phyloP scores from a whole-genome alignment of 2,888 invertebrate genomes.

The Patella caerulea region DNA sequence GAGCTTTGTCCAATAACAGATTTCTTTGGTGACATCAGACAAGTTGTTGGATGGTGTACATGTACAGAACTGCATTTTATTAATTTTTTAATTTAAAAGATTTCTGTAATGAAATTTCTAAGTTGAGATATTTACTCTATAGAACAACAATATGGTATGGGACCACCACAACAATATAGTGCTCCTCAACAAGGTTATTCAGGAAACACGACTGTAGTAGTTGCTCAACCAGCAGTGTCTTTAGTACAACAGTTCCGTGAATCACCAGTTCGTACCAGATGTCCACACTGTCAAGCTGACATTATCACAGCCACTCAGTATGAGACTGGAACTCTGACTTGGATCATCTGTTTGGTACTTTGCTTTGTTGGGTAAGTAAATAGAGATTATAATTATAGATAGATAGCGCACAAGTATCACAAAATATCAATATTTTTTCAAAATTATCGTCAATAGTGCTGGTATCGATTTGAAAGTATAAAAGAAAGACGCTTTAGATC shows the following conservation, averaged over 20 bases:
- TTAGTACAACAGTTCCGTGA: slow-evolving; percentile 58
- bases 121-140: no score
- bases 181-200: slow-evolving; percentile 20
- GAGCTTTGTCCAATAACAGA: no score
- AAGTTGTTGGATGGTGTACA: no score
- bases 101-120: no score
- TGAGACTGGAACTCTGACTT: slow-evolving; percentile 66
- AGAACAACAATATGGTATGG: no score
- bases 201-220: slow-evolving; percentile 53
- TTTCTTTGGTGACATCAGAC: no score
- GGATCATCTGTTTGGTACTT: slow-evolving; percentile 63
- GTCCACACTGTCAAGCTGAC: slow-evolving; percentile 66
- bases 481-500: no score
- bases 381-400: not conserved
- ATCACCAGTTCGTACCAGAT: slow-evolving; percentile 55
- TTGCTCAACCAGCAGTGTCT: slow-evolving; percentile 50
- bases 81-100: no score
- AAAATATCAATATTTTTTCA: not conserved
- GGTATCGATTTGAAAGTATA: no score
- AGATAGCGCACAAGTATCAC: no score
- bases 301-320: slow-evolving; percentile 61
- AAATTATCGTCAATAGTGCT: not conserved
- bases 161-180: no score
- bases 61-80: no score
- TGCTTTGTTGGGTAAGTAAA: slow-evolving; percentile 65